Conservation (phyloP, 1,140 invertebrate species). For the Drosophila ficusphila region DNA sequence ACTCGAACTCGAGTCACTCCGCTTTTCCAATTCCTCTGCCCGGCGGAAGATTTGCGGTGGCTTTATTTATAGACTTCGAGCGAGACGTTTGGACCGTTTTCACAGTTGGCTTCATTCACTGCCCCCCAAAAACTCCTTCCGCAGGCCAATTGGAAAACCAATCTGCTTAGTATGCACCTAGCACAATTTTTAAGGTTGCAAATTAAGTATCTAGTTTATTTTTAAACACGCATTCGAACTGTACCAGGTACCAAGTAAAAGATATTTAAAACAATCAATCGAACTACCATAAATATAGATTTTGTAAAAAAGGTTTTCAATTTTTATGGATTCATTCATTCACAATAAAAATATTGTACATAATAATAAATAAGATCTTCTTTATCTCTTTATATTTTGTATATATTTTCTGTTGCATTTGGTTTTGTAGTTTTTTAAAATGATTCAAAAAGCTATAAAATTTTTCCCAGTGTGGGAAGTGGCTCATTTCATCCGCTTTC, state of each 20-base stretch:
- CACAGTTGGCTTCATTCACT: slow-evolving; percentile 70
- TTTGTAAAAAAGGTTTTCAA: too few species aligned
- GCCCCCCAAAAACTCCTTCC: slow-evolving; percentile 15
- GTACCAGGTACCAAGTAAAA: too few species aligned
- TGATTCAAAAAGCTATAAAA: background rate
- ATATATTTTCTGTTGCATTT: background rate
- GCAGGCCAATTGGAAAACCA: slow-evolving; percentile 4
- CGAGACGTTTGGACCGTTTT: slow-evolving; percentile 54
- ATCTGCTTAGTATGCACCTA: background rate
- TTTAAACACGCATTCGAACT: too few species aligned
- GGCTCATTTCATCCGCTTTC: slow-evolving; percentile 22
- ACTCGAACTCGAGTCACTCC: slow-evolving; percentile 19
- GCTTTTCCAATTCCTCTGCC: slow-evolving; percentile 24
- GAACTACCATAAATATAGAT: too few species aligned
- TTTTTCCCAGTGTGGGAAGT: slow-evolving; percentile 17
- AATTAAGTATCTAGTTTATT: too few species aligned
- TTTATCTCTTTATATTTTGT: background rate
- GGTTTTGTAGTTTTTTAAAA: background rate
- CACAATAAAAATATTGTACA: too few species aligned
- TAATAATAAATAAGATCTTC: too few species aligned
- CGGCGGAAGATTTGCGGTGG: slow-evolving; percentile 31
- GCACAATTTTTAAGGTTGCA: background rate
- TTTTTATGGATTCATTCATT: too few species aligned
- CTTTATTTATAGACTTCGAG: slow-evolving; percentile 53
- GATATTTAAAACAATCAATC: too few species aligned